phyloP scores from a whole-genome alignment of 2,888 invertebrate genomes.

The Chymomyza caudatula region DNA sequence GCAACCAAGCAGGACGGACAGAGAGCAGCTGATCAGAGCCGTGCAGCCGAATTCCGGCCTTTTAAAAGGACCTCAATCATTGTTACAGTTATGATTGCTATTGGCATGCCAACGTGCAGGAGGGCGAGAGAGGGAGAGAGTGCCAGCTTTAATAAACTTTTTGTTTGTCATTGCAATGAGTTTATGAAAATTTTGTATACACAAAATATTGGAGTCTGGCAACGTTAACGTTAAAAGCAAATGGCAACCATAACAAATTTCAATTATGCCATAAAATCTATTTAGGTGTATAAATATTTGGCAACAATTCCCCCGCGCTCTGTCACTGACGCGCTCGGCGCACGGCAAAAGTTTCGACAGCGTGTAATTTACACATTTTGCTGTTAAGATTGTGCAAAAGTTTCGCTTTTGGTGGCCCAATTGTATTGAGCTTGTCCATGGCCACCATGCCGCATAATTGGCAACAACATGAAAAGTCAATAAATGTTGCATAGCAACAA shows the following conservation, averaged over 20 bases:
- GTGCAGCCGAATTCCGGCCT: not conserved
- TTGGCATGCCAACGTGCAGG: conserved; percentile 31
- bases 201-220: conserved; percentile 6
- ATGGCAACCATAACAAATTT: conserved; percentile 63
- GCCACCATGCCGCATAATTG: conserved; percentile 51
- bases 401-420: conserved; percentile 31
- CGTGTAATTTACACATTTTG: conserved; percentile 70
- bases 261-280: conserved; percentile 71
- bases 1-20: conserved; percentile 1
- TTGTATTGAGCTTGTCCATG: conserved; percentile 32
- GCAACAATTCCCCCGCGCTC: too few species aligned
- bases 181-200: conserved; percentile 59
- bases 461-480: conserved; percentile 65
- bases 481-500: conserved; percentile 48
- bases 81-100: conserved; percentile 59
- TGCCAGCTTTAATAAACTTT: conserved; percentile 60
- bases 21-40: not conserved
- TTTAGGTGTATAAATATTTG: conserved; percentile 70
- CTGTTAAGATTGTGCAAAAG: conserved; percentile 65
- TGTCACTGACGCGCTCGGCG: not conserved
- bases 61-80: conserved; percentile 49
- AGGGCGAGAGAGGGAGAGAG: not conserved
- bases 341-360: conserved; percentile 12
- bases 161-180: conserved; percentile 47
- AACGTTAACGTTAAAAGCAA: conserved; percentile 6